These are phyloP conservation scores for Otus sunia DNA, from an alignment of 2,113 vertebrate genomes.

Conservation along the genomic window DNA sequence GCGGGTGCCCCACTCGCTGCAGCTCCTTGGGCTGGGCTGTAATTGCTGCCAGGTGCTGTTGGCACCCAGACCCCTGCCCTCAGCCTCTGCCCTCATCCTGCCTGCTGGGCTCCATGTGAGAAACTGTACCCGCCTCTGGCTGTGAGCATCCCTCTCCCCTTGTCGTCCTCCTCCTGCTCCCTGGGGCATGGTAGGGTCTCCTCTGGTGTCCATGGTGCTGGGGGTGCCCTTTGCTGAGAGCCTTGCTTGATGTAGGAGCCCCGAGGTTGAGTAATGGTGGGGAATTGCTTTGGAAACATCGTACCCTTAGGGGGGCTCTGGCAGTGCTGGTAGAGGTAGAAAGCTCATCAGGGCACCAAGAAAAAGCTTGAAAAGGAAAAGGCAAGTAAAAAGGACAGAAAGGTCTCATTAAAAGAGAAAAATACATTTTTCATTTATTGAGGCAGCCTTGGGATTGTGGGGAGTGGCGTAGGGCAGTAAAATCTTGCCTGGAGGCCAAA, in stretches of 20 bases:
- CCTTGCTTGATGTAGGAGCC: background rate
- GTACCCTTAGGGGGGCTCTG: background rate
- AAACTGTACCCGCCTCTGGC: background rate
- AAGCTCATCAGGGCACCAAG: background rate
- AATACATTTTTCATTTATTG: background rate
- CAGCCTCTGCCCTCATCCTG: background rate
- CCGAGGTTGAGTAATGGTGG: background rate
- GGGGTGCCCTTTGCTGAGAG: background rate
- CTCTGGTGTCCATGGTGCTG: fast-evolving
- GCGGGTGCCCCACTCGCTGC: background rate
- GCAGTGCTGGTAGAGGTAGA: background rate
- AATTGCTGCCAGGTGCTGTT: background rate
- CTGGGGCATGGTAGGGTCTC: background rate
- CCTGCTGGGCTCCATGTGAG: background rate
- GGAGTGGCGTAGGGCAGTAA: background rate
- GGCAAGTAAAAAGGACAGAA: background rate
- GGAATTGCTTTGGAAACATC: background rate
- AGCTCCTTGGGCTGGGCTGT: background rate
- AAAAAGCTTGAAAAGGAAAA: background rate
- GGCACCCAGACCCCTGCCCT: background rate
- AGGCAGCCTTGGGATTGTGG: background rate
- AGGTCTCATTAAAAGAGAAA: background rate
- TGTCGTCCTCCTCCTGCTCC: background rate
- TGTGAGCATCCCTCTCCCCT: background rate
- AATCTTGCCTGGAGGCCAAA: background rate